phyloP scores from a whole-genome alignment of 1,140 invertebrate genomes.

The Andricus grossulariae region DNA sequence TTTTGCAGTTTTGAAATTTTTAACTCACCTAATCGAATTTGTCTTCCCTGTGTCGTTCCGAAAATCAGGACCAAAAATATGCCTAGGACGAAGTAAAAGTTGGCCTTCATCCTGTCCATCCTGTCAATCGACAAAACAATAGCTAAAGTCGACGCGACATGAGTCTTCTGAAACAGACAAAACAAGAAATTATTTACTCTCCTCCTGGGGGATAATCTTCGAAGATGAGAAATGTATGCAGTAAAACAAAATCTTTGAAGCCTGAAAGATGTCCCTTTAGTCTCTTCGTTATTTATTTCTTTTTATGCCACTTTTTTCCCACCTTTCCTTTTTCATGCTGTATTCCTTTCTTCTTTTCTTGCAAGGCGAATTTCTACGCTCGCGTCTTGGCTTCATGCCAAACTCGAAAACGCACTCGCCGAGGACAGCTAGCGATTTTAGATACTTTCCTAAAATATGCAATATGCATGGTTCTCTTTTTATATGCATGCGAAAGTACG shows the following conservation, averaged over 20 bases:
- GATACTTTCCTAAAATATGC: constrained; percentile 59
- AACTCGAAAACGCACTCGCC: constrained; percentile 58
- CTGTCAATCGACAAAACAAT: constrained; percentile 45
- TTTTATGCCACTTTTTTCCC: constrained; percentile 38
- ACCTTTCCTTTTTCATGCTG: constrained; percentile 19
- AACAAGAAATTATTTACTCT: constrained; percentile 46
- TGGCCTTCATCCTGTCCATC: constrained; percentile 62
- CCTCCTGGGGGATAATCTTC: constrained; percentile 4
- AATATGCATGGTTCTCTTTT: constrained; percentile 56
- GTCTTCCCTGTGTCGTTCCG: constrained; percentile 44
- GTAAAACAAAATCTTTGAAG: constrained; percentile 44
- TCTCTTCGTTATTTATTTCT: constrained; percentile 32
- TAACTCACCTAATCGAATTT: constrained; percentile 64
- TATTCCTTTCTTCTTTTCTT: constrained; percentile 19
- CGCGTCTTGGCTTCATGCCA: constrained; percentile 56
- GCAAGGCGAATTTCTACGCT: constrained; percentile 39
- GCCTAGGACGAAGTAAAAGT: constrained; percentile 53
- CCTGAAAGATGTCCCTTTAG: constrained; percentile 45
- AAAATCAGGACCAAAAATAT: constrained; percentile 57
- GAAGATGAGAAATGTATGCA: constrained; percentile 11
- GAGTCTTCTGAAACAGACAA: constrained; percentile 62
- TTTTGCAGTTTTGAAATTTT: constrained; percentile 6
- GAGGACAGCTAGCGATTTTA: constrained; percentile 64
- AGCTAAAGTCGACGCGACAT: constrained; percentile 58
- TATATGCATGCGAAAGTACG: constrained; percentile 12